phyloP scores from a whole-genome alignment of 2,888 invertebrate genomes.

The Drosophila leonis region DNA sequence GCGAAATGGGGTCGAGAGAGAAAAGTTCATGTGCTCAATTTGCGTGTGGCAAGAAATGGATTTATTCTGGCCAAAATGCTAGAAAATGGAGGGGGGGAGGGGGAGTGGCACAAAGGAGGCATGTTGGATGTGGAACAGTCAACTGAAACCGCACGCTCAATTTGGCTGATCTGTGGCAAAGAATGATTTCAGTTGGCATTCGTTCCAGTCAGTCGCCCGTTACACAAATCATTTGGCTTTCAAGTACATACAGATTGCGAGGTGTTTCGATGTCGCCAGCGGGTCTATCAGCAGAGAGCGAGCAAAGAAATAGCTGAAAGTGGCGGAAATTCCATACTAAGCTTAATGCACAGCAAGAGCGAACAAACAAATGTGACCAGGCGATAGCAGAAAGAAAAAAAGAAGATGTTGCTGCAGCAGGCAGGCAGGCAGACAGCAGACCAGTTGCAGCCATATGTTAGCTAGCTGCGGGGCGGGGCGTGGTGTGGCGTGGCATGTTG shows the following conservation, averaged over 20 bases:
- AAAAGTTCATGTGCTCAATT: conserved; percentile 1
- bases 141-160: conserved; percentile 17
- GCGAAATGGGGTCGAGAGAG: background rate
- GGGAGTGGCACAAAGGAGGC: background rate
- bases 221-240: conserved; percentile 54
- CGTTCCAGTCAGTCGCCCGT: conserved; percentile 15
- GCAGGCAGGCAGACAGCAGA: conserved; percentile 9
- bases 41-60: background rate
- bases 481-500: background rate
- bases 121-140: background rate
- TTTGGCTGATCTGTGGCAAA: conserved; percentile 38
- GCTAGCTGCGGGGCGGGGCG: background rate
- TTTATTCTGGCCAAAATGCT: background rate
- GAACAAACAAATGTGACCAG: conserved; percentile 44
- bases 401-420: conserved; percentile 10
- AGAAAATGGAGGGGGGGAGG: background rate
- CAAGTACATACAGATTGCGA: conserved; percentile 43
- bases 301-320: background rate
- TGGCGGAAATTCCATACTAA: conserved; percentile 12
- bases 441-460: conserved; percentile 25
- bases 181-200: conserved; percentile 24
- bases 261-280: conserved; percentile 19
- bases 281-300: background rate
- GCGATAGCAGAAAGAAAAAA: conserved; percentile 7
- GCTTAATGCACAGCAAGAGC: conserved; percentile 31